Conservation (phyloP, 2,797 vertebrate genomes). For the Premnoplex brunnescens region DNA sequence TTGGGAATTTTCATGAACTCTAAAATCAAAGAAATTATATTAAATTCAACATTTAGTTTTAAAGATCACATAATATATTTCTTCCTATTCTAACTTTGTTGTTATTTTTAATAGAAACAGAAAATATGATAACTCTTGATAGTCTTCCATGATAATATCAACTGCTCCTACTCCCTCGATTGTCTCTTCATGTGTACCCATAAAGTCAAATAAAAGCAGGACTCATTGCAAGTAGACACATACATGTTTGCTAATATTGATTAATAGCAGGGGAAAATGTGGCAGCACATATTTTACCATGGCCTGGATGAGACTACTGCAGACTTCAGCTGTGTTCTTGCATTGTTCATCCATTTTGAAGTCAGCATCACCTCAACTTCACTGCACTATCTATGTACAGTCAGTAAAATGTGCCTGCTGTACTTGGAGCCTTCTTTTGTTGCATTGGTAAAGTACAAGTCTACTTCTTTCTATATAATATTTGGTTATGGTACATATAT, state of each 20-base stretch:
- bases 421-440: accelerated
- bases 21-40: neutral
- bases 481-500: neutral
- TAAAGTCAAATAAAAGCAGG: neutral
- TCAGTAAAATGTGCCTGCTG: neutral
- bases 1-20: neutral
- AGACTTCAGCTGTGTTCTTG: neutral
- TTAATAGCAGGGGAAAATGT: neutral
- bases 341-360: neutral
- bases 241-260: neutral
- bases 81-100: neutral
- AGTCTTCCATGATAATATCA: neutral
- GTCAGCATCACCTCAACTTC: neutral
- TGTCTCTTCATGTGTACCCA: neutral
- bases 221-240: neutral
- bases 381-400: too few species aligned
- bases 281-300: neutral
- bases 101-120: neutral
- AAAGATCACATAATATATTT: neutral
- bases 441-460: neutral
- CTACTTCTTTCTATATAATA: neutral
- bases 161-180: neutral
- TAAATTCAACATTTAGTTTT: neutral
- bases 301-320: neutral
- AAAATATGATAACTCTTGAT: neutral